Evolutionary conservation across 2,888 invertebrate genomes (phyloP), one percentile per base, ranked within the genome.

Genomic region (Nebria brevicollis): DNA sequence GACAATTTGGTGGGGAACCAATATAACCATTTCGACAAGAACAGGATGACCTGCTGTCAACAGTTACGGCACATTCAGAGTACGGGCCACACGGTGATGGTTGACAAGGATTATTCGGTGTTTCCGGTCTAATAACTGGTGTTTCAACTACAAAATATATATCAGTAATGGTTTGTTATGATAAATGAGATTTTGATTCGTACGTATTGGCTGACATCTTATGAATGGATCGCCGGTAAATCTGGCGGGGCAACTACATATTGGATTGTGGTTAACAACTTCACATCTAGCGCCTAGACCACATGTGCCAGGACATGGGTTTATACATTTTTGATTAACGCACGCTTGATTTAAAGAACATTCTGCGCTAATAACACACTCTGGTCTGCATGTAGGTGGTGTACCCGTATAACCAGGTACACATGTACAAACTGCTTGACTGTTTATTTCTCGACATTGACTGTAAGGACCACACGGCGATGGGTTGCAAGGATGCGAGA

Each of bases 21-120:
- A 94, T 91, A 85, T 94, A 95, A 74, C 94, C 93, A 1, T 92
- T 89, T 66, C 93, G 90, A 86, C 96, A 96, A 6, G 93, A 92
- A 86, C 96, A 96, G 79, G 93, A 90, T 0, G 94, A 93, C 75
- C 92, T 91, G 74, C 91, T 89, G 80, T 90, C 90, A 68, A 11
- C 15, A 10, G 89, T 85, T 70, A 90, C 90, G 81, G 88, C 20
- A 75, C 94, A 94, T 84, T 90, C 87, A 43, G 93, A 90, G 86
- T 93, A 92, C 4, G 91, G 90, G 64, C 94, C 94, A 87, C 95
- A 95, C 1, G 94, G 92, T 64, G 94, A 92, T 26, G 94, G 93
- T 83, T 91, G 91, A 86, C 95, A 95, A 5, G 93, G 94, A 86
- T 93, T 86, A 85, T 85, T 83, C 85, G 88, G 82, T 82, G 75